Percentiles rank a stretch among this genome's conserved stretches.
Conservation (phyloP, 2,888 invertebrate genomes). For the Tipula vernalis region DNA sequence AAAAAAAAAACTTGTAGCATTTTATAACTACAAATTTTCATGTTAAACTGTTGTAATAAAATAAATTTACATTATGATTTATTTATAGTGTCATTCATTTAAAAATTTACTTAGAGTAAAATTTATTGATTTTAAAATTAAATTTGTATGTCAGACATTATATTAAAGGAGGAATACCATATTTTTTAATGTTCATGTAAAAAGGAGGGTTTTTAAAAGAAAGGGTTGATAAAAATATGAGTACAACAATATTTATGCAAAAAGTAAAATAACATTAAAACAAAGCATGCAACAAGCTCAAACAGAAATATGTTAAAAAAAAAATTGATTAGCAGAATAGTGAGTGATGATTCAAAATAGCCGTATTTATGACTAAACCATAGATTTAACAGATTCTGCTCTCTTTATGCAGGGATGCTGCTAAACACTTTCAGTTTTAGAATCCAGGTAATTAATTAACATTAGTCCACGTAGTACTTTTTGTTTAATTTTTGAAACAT, state of each 20-base stretch:
- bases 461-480: too few species aligned
- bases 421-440: too few species aligned
- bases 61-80: neutral
- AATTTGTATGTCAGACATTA: neutral
- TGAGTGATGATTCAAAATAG: neutral
- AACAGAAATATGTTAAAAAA: neutral
- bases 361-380: too few species aligned
- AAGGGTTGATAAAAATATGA: neutral
- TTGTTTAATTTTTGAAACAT: too few species aligned
- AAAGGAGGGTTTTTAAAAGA: neutral
- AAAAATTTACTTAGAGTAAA: neutral
- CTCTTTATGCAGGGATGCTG: too few species aligned
- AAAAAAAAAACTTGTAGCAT: neutral
- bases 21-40: neutral
- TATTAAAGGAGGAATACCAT: neutral
- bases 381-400: too few species aligned
- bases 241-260: neutral
- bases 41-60: neutral
- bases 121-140: neutral
- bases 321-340: neutral
- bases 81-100: neutral
- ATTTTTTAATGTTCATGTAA: neutral
- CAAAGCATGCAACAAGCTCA: neutral
- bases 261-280: neutral
- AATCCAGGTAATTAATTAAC: too few species aligned